A percentile compares a stretch with the other conserved stretches of the same genome.
These are phyloP conservation scores for Charanyca ferruginea DNA, from an alignment of 2,888 invertebrate species.

Conservation along the genomic window DNA sequence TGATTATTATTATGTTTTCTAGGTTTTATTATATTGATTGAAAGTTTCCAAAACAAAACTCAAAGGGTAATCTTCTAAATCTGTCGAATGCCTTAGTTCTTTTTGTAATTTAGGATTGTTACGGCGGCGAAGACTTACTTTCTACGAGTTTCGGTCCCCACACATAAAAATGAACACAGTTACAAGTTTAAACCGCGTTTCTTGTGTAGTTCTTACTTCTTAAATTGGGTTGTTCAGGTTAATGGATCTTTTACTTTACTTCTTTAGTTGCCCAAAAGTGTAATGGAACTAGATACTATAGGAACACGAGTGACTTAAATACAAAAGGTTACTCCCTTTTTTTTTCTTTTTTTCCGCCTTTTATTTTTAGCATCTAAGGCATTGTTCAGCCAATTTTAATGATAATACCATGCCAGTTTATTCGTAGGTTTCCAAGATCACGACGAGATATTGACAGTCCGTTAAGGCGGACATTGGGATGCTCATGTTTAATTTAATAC, in stretches of 20 bases:
- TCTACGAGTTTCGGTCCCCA: slow-evolving; percentile 12
- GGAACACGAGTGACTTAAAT: background rate
- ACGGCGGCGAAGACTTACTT: slow-evolving; percentile 2
- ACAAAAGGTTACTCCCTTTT: background rate
- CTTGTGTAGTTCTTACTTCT: slow-evolving; percentile 34
- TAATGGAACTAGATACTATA: background rate
- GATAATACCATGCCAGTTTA: background rate
- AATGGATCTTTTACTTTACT: slow-evolving; percentile 44
- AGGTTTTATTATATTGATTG: slow-evolving; percentile 1
- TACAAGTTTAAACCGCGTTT: slow-evolving; percentile 42
- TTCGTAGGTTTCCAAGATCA: background rate
- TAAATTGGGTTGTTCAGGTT: slow-evolving; percentile 30
- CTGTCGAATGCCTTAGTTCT: slow-evolving; percentile 2
- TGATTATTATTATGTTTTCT: background rate
- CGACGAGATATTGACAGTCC: background rate
- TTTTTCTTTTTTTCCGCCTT: background rate
- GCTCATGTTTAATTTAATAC: slow-evolving; percentile 5
- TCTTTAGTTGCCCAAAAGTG: slow-evolving; percentile 13
- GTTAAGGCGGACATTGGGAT: slow-evolving; percentile 6
- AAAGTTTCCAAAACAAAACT: background rate
- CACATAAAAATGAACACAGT: slow-evolving; percentile 36
- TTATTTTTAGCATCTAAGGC: background rate
- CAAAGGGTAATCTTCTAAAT: slow-evolving; percentile 12
- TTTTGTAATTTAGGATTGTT: slow-evolving; percentile 21
- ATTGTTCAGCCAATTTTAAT: background rate